phyloP scores from a whole-genome alignment of 1,140 invertebrate genomes.

The Thalassaphorura encarpata region DNA sequence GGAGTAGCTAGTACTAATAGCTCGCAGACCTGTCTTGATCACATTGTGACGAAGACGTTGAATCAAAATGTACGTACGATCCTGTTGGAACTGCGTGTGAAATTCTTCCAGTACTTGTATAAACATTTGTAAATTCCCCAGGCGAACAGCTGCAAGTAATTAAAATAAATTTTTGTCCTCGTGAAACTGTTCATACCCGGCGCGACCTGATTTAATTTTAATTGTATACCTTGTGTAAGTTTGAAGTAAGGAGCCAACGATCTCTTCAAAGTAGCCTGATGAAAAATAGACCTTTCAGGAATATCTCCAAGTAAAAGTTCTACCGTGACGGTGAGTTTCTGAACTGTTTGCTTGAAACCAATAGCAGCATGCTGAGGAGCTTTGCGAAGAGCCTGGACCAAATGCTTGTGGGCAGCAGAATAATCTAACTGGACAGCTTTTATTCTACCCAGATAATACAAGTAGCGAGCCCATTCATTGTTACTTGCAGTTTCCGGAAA shows the following conservation, averaged over 20 bases:
- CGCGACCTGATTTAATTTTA: too few species aligned
- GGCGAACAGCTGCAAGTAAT: slow-evolving; percentile 62
- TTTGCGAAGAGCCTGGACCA: slow-evolving; percentile 88
- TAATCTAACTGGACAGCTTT: slow-evolving; percentile 96
- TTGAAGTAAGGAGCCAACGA: slow-evolving; percentile 92
- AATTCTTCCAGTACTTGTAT: slow-evolving; percentile 86
- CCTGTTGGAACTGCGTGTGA: slow-evolving; percentile 71
- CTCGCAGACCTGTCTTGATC: slow-evolving; percentile 96
- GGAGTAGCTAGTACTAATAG: slow-evolving; percentile 94
- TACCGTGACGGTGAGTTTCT: slow-evolving; percentile 92
- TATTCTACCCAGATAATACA: slow-evolving; percentile 95
- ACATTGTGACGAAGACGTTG: slow-evolving; percentile 94
- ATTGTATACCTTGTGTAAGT: slow-evolving; percentile 81
- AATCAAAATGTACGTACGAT: slow-evolving; percentile 92
- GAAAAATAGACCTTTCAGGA: slow-evolving; percentile 79
- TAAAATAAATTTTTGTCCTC: slow-evolving; percentile 1
- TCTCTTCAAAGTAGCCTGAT: slow-evolving; percentile 73
- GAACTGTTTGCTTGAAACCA: slow-evolving; percentile 97
- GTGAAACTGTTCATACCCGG: neutral
- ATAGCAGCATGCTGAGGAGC: slow-evolving; percentile 93
- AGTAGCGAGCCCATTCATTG: slow-evolving; percentile 95
- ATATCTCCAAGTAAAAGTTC: slow-evolving; percentile 94
- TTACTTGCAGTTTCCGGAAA: slow-evolving; percentile 96
- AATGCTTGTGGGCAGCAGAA: slow-evolving; percentile 88
- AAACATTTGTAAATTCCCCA: slow-evolving; percentile 89